These are phyloP conservation scores for Axinella damicornis DNA, from an alignment of 37 sponge, comb jelly and placozoan genomes.

Conservation along the genomic window DNA sequence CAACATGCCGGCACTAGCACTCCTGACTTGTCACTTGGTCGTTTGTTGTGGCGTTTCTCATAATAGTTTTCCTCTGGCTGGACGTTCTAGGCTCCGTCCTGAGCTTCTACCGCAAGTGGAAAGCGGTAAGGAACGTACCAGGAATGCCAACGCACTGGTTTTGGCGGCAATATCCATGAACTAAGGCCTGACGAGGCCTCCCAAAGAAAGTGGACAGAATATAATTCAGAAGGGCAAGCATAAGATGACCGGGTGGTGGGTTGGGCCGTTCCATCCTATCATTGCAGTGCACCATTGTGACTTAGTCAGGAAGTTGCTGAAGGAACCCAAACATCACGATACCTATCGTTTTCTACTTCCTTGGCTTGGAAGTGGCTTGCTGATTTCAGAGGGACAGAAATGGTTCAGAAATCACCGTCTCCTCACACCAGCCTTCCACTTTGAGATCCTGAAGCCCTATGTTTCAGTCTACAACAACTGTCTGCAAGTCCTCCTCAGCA, in stretches of 20 bases:
- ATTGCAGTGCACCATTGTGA: constrained; percentile 18
- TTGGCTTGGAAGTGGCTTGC: constrained; percentile 62
- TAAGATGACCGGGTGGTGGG: constrained; percentile 27
- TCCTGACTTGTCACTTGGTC: too few relatives aligned
- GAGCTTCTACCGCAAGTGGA: constrained; percentile 13
- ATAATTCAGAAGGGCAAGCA: not conserved
- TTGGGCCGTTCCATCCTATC: constrained; percentile 24
- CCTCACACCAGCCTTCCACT: constrained; percentile 82
- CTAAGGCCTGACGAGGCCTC: not conserved
- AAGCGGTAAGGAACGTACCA: constrained; percentile 9
- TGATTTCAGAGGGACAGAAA: constrained; percentile 74
- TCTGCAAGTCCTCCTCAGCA: constrained; percentile 31
- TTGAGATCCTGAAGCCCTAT: constrained; percentile 73
- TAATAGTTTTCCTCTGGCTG: not conserved
- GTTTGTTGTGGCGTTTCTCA: too few relatives aligned
- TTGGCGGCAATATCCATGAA: constrained; percentile 20
- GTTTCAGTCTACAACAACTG: constrained; percentile 62
- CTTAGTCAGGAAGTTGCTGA: constrained; percentile 13
- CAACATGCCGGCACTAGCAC: too few relatives aligned
- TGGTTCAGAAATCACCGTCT: constrained; percentile 83
- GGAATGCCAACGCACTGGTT: constrained; percentile 32
- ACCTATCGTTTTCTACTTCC: constrained; percentile 25
- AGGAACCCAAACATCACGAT: constrained; percentile 26
- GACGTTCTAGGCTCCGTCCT: not conserved
- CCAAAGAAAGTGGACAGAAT: not conserved